Base-by-base conservation (phyloP, 2,888 invertebrate genomes). In the Dione juno region DNA sequence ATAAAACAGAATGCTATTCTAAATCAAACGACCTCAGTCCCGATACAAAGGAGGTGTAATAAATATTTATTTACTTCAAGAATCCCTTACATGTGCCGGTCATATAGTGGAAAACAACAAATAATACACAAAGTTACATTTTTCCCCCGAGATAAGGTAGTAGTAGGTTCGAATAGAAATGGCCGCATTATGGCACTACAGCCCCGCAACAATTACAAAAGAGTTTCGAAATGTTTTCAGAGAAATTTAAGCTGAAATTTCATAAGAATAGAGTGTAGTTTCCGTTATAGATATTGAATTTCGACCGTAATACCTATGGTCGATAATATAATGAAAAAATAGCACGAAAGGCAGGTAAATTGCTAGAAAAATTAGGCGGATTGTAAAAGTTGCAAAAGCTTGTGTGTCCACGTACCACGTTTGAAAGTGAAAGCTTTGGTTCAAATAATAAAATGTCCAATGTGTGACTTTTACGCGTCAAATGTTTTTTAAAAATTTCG, bases 51-150 rank as follows among this genome's bases (percentile, higher is more conserved):
- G 1, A 37, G 37, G 11, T 43, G 28, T 35, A 16, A 61, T 45
- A 66, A 57, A 72, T 72, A 66, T 69, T 69, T 72, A 72, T 69
- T 72, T 69, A 69, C 57, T 71, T 69, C 69, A 45, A 67, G 67
- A 74, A 74, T 74, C 71, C 65, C 71, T 54, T 40, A 65, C 71
- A 63, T 67, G 71, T 69, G 65, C 43, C 64, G 69, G 71, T 69
- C 71, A 73, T 73, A 65, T 69, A 73, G 63, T 74, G 74, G 71
- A 63, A 74, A 72, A 72, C 71, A 72, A 74, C 74, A 72, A 74
- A 72, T 74, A 71, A 74, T 74, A 69, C 54, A 71, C 74, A 72
- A 74, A 74, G 74, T 74, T 67, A 74, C 74, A 67, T 69, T 58
- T 61, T 68, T 37, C 74, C 71, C 73, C 48, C 41, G 71, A 71